Percentiles rank a stretch among this genome's conserved stretches.
Evolutionary conservation across 2,888 invertebrate species (phyloP).

Genomic region (Acholoe squamosa): DNA sequence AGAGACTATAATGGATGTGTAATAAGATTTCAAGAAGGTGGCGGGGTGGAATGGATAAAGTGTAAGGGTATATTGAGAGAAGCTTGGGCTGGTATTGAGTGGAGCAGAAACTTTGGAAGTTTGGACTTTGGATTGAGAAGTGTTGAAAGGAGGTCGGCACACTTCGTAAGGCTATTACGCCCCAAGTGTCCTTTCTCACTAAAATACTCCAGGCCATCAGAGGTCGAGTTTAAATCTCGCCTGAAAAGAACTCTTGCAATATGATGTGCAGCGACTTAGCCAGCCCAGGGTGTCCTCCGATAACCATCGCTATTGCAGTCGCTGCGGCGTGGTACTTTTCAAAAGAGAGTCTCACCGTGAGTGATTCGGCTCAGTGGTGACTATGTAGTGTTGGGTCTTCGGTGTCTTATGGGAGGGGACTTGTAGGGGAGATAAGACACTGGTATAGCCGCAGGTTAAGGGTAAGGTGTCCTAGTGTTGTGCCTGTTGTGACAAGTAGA

Average conservation of each 20-base stretch:
- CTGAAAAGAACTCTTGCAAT: neutral
- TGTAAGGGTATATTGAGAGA: no score
- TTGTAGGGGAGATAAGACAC: neutral
- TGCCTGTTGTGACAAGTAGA: neutral
- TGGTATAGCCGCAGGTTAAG: neutral
- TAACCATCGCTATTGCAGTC: neutral
- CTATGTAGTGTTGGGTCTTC: neutral
- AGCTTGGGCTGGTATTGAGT: no score
- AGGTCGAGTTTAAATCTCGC: neutral
- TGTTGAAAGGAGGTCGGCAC: neutral
- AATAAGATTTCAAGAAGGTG: no score
- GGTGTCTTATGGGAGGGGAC: constrained; percentile 12
- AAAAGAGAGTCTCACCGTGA: neutral
- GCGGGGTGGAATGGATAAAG: no score
- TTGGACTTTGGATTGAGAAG: no score
- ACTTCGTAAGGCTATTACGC: neutral
- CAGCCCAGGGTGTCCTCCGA: neutral
- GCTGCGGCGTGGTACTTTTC: neutral
- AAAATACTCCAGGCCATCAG: neutral
- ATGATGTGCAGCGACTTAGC: constrained; percentile 12
- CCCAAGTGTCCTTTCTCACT: neutral
- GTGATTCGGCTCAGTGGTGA: neutral
- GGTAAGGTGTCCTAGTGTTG: constrained; percentile 2
- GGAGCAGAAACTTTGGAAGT: no score
- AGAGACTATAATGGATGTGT: no score